Evolutionary conservation across 1,140 invertebrate species (phyloP), one percentile per base, ranked within the genome.

Genomic region (Macrobrachium nipponense): DNA sequence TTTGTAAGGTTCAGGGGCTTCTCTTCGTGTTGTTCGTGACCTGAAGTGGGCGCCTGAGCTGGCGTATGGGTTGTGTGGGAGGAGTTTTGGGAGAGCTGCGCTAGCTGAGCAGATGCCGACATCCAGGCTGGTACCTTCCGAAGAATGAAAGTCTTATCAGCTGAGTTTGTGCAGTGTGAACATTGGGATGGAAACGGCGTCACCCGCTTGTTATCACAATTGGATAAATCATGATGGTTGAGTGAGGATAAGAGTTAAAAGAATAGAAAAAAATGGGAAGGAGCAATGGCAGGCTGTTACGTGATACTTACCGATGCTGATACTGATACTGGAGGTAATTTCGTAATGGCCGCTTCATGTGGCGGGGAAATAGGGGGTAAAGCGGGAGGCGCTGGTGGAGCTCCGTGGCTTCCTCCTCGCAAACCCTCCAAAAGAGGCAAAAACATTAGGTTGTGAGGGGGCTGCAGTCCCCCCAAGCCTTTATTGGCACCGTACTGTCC

Each of bases 1-100:
- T 98, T 98, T 87, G 94, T 95, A 10, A 98, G 94, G 91, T 98
- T 98, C 0, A 98, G 92, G 0, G 97, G 97, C 0, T 95, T 94
- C 89, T 98, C 96, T 8, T 89, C 87, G 10, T 86, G 87, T 82
- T 87, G 85, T 27, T 89, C 88, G 18, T 87, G 85, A 10, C 82
- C 77, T 80, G 76, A 77, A 17, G 70, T 72, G 83, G 82, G 79
- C 36, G 86, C 62, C 73, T 82, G 51, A 43, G 77, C 60, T 73
- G 82, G 81, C 60, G 72, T 66, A 79, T 87, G 68, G 82, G 81
- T 72, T 23, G 82, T 77, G 79, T 81, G 82, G 64, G 51, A 59
- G 44, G 88, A 87, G 77, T 87, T 89, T 66, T 89, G 88, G 5
- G 88, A 87, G 20, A 89, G 82, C 64, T 89, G 88, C 27, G 86